phyloP scores from a whole-genome alignment of 2,888 invertebrate genomes.

The Nebria brevicollis region DNA sequence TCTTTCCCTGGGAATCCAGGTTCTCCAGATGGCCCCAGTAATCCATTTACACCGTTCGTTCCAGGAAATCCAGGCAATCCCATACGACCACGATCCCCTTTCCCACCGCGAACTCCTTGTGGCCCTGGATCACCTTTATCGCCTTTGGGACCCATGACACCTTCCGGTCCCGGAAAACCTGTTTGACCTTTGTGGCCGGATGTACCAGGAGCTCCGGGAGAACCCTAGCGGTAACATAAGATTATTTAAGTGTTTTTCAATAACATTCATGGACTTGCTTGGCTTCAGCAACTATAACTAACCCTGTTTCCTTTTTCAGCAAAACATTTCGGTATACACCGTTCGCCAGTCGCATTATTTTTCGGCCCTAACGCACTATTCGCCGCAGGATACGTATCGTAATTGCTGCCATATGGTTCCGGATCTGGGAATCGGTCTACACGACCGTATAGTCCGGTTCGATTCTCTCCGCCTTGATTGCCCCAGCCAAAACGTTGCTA shows the following conservation, averaged over 20 bases:
- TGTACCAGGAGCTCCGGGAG: slow-evolving; percentile 77
- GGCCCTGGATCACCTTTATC: slow-evolving; percentile 88
- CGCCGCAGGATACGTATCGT: slow-evolving; percentile 64
- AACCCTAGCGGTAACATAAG: slow-evolving; percentile 67
- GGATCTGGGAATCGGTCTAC: slow-evolving; percentile 43
- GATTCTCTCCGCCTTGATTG: slow-evolving; percentile 50
- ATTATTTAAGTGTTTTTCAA: slow-evolving; percentile 4
- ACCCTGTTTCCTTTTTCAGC: slow-evolving; percentile 88
- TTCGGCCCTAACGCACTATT: slow-evolving; percentile 62
- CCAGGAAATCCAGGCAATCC: slow-evolving; percentile 91
- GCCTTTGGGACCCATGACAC: slow-evolving; percentile 87
- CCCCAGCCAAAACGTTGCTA: not conserved
- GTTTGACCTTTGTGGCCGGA: slow-evolving; percentile 79
- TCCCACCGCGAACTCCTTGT: slow-evolving; percentile 81
- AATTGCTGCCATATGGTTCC: slow-evolving; percentile 56
- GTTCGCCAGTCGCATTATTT: slow-evolving; percentile 66
- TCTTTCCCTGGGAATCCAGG: slow-evolving; percentile 89
- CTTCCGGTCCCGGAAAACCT: slow-evolving; percentile 86
- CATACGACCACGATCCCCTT: slow-evolving; percentile 85
- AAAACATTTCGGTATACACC: slow-evolving; percentile 86
- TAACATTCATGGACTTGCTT: not conserved
- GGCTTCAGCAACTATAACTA: slow-evolving; percentile 54
- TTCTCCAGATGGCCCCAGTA: slow-evolving; percentile 74
- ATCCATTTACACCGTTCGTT: slow-evolving; percentile 76
- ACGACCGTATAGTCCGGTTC: slow-evolving; percentile 55